Evolutionary conservation across 2,797 vertebrate species (phyloP).

Genomic region (Etheostoma nigrum): DNA sequence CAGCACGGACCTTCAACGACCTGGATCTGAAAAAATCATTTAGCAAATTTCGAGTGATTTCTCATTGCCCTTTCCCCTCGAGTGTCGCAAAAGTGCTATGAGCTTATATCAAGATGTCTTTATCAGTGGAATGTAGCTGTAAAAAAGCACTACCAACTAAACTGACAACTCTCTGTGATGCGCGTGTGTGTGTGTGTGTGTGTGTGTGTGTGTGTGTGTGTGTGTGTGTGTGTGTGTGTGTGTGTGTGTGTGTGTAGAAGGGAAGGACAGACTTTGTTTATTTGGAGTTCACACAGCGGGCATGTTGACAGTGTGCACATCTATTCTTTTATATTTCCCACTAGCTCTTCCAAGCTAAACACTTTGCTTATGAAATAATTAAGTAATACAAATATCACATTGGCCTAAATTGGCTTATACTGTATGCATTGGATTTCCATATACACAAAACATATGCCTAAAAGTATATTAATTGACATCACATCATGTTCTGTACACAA

Average conservation of each 20-base stretch:
- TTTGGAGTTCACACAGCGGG: conserved; percentile 32
- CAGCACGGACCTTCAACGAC: neutral
- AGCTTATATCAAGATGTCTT: conserved; percentile 49
- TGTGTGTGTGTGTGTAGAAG: too few species aligned
- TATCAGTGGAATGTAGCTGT: conserved; percentile 42
- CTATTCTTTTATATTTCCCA: conserved; percentile 36
- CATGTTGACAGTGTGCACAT: conserved; percentile 20
- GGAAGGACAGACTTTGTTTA: conserved; percentile 54
- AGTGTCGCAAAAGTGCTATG: conserved; percentile 34
- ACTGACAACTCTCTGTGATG: neutral
- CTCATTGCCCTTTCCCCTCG: conserved; percentile 21
- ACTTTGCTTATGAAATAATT: conserved; percentile 1
- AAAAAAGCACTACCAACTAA: neutral
- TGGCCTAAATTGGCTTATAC: neutral
- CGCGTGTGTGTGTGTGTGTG: too few species aligned
- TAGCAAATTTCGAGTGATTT: conserved; percentile 28
- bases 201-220: too few species aligned
- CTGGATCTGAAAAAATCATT: conserved; percentile 32
- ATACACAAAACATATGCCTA: conserved; percentile 5
- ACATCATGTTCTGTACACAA: conserved; percentile 7
- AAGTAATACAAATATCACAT: conserved; percentile 22
- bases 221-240: too few species aligned
- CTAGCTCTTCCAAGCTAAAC: conserved; percentile 26
- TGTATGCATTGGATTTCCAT: conserved; percentile 4
- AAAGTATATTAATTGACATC: neutral